A percentile compares a stretch with the other conserved stretches of the same genome.
These are phyloP conservation scores for Choloepus hoffmanni DNA, from an alignment of 2,113 vertebrate species.

Conservation along the genomic window DNA sequence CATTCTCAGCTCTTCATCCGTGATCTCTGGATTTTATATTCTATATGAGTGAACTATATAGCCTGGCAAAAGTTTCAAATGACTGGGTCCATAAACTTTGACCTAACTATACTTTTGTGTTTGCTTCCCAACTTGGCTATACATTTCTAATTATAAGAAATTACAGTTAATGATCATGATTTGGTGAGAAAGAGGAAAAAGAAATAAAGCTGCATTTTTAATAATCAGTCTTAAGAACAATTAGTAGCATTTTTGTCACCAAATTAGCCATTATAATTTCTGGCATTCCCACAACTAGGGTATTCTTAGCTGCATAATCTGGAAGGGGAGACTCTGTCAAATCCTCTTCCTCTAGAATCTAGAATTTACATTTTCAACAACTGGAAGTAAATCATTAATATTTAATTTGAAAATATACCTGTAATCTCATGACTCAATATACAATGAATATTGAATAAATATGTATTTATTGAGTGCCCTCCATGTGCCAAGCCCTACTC, in stretches of 20 bases:
- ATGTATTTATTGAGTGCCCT: conserved; percentile 12
- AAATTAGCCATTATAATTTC: background rate
- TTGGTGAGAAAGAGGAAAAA: too few relatives aligned
- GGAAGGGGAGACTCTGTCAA: background rate
- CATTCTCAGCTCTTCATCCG: background rate
- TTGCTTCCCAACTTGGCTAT: too few relatives aligned
- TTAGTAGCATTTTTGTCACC: background rate
- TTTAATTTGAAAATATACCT: conserved; percentile 51
- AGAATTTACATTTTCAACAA: conserved; percentile 38
- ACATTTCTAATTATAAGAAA: too few relatives aligned
- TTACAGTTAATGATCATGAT: too few relatives aligned
- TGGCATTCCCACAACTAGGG: background rate
- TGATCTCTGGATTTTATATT: too few relatives aligned
- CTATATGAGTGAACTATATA: too few relatives aligned
- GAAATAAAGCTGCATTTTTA: too few relatives aligned
- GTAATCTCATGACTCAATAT: background rate
- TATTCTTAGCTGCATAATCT: background rate
- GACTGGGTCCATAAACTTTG: too few relatives aligned
- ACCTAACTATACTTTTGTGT: too few relatives aligned
- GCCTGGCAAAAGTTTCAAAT: too few relatives aligned
- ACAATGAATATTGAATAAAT: background rate
- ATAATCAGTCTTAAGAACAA: background rate
- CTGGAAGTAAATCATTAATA: conserved; percentile 14
- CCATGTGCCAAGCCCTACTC: background rate
- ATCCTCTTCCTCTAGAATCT: background rate